Conservation (phyloP, 1,140 invertebrate species). For the Rhagoletis pomonella region DNA sequence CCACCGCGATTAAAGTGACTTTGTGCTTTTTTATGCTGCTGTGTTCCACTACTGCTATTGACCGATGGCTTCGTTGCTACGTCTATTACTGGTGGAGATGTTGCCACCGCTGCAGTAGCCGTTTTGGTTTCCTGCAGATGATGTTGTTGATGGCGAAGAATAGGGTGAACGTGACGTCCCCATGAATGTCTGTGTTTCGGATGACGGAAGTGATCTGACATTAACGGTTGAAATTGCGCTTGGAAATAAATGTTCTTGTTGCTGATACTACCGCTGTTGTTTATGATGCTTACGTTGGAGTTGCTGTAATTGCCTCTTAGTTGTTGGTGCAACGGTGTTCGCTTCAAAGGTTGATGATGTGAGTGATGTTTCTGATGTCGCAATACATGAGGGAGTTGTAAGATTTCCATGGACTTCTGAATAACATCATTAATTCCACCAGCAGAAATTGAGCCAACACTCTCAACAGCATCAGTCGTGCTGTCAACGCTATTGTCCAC, state of each 20-base stretch:
- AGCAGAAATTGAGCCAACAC: neutral
- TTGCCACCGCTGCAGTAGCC: neutral
- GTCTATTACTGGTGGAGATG: neutral
- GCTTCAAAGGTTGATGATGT: neutral
- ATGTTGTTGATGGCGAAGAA: constrained; percentile 11
- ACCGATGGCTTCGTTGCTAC: neutral
- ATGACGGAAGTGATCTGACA: constrained; percentile 10
- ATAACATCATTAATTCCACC: neutral
- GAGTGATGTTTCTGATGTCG: constrained; percentile 41
- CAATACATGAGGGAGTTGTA: constrained; percentile 3
- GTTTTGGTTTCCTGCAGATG: neutral
- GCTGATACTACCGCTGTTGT: neutral
- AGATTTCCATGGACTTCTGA: neutral
- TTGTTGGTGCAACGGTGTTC: constrained; percentile 16
- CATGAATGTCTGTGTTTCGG: constrained; percentile 16
- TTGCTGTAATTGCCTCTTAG: constrained; percentile 27
- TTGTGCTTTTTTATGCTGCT: neutral
- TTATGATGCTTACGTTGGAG: neutral
- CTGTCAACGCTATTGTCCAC: neutral
- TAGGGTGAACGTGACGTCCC: neutral
- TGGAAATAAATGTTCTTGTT: constrained; percentile 2
- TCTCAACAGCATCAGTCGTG: neutral
- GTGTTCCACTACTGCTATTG: neutral
- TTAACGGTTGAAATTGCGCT: neutral
- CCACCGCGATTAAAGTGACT: constrained; percentile 4